Base-by-base conservation (phyloP, 2,797 vertebrate species). In the Xenopus petersii region DNA sequence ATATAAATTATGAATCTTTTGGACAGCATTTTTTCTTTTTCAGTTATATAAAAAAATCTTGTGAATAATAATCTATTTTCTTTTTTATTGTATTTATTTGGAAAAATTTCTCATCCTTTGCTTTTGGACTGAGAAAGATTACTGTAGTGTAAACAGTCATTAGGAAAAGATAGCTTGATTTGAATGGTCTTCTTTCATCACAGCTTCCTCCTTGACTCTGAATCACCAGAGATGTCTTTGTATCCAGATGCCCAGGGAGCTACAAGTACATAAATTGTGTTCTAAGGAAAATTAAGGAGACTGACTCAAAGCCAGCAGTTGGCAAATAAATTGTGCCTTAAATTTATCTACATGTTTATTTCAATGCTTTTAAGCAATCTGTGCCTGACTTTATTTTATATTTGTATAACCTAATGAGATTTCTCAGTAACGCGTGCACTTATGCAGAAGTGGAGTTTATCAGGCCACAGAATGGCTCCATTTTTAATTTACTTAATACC, bases 191-290 rank as follows among this genome's bases (percentile, higher is more conserved):
- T 64, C 69, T 78, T 78, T 78, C 60, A 78, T 78, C 69, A 64
- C 66, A 24, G 70, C 71, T 78, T 51, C 71, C 21, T 64, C 64
- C 67, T 64, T 79, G 67, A 70, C 70, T 70, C 54, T 30, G 24
- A 26, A 79, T 79, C 42, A 71, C 61, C 77, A 74, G 71, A 73
- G 70, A 63, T 65, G 68, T 78, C 69, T 65, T 73, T 33, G 51
- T 65, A 71, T 71, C 69, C 75, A 71, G 56, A 64, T 72, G 70
- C 75, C 75, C 65, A 12, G 64, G 75, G 75, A 70, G 58, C 49
- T 78, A 78, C 75, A 78, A 64, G 70, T 73, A 78, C 56, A 64
- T 30, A 78, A 78, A 78, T 78, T 73, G 70, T 64, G 63, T 49
- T 70, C 70, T 73, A 59, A n/a, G 56, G 59, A 77, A 72, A 72